phyloP scores from a whole-genome alignment of 2,888 invertebrate species.

The Eristalinus sepulchralis region DNA sequence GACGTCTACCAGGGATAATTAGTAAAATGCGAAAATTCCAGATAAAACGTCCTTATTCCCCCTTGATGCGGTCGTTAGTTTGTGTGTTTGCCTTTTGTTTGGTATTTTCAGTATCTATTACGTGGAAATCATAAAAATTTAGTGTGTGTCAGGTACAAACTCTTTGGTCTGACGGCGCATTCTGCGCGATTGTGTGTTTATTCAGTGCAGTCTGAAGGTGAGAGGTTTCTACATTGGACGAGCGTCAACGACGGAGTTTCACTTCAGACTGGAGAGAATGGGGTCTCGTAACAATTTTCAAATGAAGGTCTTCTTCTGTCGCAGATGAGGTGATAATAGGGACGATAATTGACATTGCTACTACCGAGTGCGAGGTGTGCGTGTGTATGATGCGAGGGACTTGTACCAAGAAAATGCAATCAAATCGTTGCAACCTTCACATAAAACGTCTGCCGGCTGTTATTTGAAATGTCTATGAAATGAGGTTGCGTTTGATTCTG shows the following conservation, averaged over 20 bases:
- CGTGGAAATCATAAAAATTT: constrained; percentile 49
- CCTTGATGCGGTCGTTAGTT: background rate
- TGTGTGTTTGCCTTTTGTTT: constrained; percentile 2
- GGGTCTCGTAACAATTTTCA: constrained; percentile 35
- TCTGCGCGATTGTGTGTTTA: constrained; percentile 56
- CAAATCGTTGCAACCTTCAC: background rate
- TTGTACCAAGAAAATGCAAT: background rate
- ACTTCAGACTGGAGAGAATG: background rate
- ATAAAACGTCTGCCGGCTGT: background rate
- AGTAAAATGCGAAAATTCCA: constrained; percentile 63
- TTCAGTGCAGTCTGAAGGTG: constrained; percentile 47
- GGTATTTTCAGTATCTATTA: constrained; percentile 32
- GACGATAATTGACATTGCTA: constrained; percentile 44
- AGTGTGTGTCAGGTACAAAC: constrained; percentile 18
- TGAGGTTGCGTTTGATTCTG: background rate
- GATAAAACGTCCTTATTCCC: constrained; percentile 44
- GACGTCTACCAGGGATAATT: constrained; percentile 43
- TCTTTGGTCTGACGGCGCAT: constrained; percentile 29
- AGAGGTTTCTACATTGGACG: background rate
- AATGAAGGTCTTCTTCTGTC: constrained; percentile 21
- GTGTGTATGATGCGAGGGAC: background rate
- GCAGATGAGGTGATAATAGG: constrained; percentile 31
- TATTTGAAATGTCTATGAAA: background rate
- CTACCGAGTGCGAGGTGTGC: background rate
- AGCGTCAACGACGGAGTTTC: background rate